phyloP scores from a whole-genome alignment of 2,113 vertebrate species.

The Prietella phreatophila region DNA sequence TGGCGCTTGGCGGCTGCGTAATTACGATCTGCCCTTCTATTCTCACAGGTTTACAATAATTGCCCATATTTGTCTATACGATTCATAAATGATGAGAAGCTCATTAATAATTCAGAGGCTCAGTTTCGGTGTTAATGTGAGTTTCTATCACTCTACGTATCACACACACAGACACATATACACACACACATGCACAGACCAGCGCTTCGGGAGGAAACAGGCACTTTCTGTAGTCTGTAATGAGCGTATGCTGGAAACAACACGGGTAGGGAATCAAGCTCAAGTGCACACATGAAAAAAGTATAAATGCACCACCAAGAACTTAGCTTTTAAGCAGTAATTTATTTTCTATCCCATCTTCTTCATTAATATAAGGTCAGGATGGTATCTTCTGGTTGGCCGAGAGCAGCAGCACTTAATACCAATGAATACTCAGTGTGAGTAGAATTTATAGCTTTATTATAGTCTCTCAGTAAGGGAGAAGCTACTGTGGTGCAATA shows the following conservation, averaged over 20 bases:
- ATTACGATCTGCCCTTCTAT: slow-evolving; percentile 33
- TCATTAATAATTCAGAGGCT: slow-evolving; percentile 69
- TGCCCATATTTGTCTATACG: slow-evolving; percentile 72
- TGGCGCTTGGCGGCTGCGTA: not conserved
- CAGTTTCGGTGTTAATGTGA: slow-evolving; percentile 69
- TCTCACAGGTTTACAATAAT: slow-evolving; percentile 61
- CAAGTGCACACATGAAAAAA: not conserved
- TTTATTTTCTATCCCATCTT: not conserved
- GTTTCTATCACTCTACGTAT: slow-evolving; percentile 39
- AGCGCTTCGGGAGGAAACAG: not conserved
- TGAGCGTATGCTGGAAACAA: not conserved
- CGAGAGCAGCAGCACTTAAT: not conserved
- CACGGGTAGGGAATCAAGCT: not conserved
- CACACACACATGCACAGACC: not conserved
- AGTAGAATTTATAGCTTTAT: slow-evolving; percentile 16
- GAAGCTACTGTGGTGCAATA: not conserved
- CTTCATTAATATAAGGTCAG: not conserved
- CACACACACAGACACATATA: slow-evolving; percentile 6
- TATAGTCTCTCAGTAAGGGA: not conserved
- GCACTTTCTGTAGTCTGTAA: slow-evolving; percentile 8
- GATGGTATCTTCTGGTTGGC: not conserved
- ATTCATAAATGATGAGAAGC: slow-evolving; percentile 70
- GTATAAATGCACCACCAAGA: not conserved
- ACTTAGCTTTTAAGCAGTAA: not conserved
- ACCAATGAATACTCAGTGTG: not conserved